Evolutionary conservation across 2,888 invertebrate species (phyloP).

Genomic region (Punctoribates punctum): DNA sequence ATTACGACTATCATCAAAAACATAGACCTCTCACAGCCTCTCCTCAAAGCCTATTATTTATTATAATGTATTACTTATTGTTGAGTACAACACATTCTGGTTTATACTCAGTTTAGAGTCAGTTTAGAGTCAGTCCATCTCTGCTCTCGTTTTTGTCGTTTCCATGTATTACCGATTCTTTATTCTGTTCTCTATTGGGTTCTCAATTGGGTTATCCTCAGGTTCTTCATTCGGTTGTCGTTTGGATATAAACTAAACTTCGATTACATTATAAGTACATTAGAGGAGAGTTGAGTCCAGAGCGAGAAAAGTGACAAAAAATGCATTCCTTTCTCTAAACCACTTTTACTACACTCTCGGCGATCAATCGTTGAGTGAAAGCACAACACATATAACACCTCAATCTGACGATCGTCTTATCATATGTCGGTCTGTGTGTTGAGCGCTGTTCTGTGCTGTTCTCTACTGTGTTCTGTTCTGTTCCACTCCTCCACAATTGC

Average conservation of each 20-base stretch:
- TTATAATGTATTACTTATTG: no score
- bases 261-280: slow-evolving; percentile 27
- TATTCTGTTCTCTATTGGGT: not conserved
- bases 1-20: not conserved
- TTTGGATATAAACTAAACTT: not conserved
- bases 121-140: no score
- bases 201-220: no score
- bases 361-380: slow-evolving; percentile 17
- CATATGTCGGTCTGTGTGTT: not conserved
- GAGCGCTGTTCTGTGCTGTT: no score
- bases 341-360: not conserved
- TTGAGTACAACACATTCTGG: no score
- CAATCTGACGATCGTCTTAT: not conserved
- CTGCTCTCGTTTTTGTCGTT: no score
- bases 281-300: not conserved
- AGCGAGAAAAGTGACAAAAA: not conserved
- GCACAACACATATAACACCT: not conserved
- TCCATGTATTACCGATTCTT: not conserved
- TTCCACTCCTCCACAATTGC: not conserved
- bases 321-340: not conserved
- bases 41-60: no score
- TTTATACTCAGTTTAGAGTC: no score
- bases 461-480: no score
- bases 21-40: not conserved
- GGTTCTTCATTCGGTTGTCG: not conserved